Base-by-base conservation (phyloP, 2,888 invertebrate species). In the Hedya salicella region DNA sequence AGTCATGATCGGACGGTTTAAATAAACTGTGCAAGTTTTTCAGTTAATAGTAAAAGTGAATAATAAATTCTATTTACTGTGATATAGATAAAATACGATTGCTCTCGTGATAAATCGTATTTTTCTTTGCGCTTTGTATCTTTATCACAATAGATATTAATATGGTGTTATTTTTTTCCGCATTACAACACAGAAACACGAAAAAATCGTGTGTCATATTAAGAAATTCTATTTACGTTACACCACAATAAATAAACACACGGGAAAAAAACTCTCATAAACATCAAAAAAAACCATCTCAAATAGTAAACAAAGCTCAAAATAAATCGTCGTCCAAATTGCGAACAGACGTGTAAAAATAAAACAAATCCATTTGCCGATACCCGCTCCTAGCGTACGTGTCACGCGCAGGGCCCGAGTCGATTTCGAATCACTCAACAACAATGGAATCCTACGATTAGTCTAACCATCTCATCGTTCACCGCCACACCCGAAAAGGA, bases 301-400 rank as follows among this genome's bases (percentile, higher is more conserved):
- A 42, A 56, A 46, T 39, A 30, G 30, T 57, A 57, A 32, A 46
- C n/a, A n/a, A 46, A 57, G 32, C 30, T 13, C 2, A 71, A 73
- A 75, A 80, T 80, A 78, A 76, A 59, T n/a, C 17, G 11, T n/a
- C 46, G 39, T 30, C 32, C 48, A 19, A 66, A 61, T 61, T 40
- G 44, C 61, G 14, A 49, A 42, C 61, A 53, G 46, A 54, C 11
- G 66, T 48, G 48, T 53, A 66, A 62, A 57, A 60, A 52, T 48
- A 66, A 52, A 66, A 48, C 40, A 60, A 60, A 61, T 54, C 52
- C 6, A 40, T 53, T 65, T 40, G 16, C 48, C 32, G 54, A 66
- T 54, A 54, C 54, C 53, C 21, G 60, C 21, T 61, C 61, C 53
- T 52, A n/a, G 49, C 32, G 50, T 36, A 57, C 56, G 30, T 54